These are phyloP conservation scores for Ariolimax columbianus DNA, from an alignment of 2,888 invertebrate genomes.

Conservation along the genomic window DNA sequence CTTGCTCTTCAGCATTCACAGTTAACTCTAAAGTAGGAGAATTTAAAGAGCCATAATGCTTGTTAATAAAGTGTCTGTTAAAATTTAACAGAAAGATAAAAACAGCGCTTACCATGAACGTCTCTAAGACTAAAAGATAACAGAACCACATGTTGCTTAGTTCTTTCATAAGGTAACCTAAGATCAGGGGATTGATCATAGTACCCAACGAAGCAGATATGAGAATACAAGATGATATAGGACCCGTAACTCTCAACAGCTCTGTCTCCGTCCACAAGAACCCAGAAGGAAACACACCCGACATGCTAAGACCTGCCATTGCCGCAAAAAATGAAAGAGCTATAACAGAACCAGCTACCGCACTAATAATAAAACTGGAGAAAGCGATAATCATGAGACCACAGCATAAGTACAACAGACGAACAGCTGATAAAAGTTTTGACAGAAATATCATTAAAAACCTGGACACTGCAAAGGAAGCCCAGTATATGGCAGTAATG, in stretches of 20 bases:
- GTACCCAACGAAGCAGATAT: conserved; percentile 77
- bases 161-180: conserved; percentile 73
- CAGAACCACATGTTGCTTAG: conserved; percentile 73
- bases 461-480: conserved; percentile 76
- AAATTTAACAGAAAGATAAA: conserved; percentile 58
- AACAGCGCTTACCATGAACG: conserved; percentile 61
- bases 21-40: not conserved
- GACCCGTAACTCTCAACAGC: conserved; percentile 75
- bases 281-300: conserved; percentile 78
- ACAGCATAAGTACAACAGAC: conserved; percentile 52
- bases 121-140: conserved; percentile 68
- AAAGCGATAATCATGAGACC: conserved; percentile 37
- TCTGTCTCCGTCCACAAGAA: conserved; percentile 78
- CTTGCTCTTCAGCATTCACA: conserved; percentile 16
- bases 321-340: conserved; percentile 57
- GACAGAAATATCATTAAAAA: conserved; percentile 76
- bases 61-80: conserved; percentile 29
- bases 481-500: conserved; percentile 78
- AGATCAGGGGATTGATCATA: conserved; percentile 74
- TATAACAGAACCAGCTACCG: conserved; percentile 1
- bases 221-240: conserved; percentile 75
- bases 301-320: conserved; percentile 75
- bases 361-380: conserved; percentile 33
- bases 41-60: conserved; percentile 21
- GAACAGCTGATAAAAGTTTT: conserved; percentile 70